Base-by-base conservation (phyloP, 2,113 vertebrate genomes). In the Cisticola juncidis region DNA sequence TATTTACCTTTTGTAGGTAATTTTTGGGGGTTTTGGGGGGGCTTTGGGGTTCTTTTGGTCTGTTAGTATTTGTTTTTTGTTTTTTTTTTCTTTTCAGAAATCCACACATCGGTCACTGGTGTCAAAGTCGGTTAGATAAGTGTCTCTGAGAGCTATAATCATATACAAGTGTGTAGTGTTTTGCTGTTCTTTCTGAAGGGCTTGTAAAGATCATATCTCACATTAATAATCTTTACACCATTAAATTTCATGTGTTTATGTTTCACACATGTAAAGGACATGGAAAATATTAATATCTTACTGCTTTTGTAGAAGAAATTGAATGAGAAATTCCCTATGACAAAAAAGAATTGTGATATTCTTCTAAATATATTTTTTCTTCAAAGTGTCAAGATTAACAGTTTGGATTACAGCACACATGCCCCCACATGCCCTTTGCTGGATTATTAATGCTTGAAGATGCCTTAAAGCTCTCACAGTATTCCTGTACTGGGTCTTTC, bases 41-140 rank as follows among this genome's bases (percentile, higher is more conserved):
- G 3, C 1, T 35, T 45, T 25, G 5, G 3, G 0, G 11, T 33
- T 28, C 38, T 26, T 56, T 42, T 38, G 3, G 5, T 6, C 5
- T 42, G 4, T 42, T 23, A 21, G 18, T 40, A 2, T 1, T 25
- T 1, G 1, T 0, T 18, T 26, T 23, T 47, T 50, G 1, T 25
- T 1, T 2, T 0, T 18, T 26, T 23, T 47, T 50, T 54, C 9
- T 14, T 74, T 92, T 80, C 42, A 19, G 35, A 91, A 92, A 81
- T 77, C 14, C 9, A 28, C 8, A 38, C 7, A 4, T 28, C 16
- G 38, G 25, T 58, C 9, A 26, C 28, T 48, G 8, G 5, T 77
- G 45, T 60, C 33, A 53, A 33, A 36, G 40, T 71, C 71, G 56
- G 3, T 68, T 51, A 53, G 23, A n/a, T 12, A 85, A 20, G 16